Evolutionary conservation across 2,113 vertebrate genomes (phyloP), one percentile per base, ranked within the genome.

Genomic region (Dicrurus megarhynchus): DNA sequence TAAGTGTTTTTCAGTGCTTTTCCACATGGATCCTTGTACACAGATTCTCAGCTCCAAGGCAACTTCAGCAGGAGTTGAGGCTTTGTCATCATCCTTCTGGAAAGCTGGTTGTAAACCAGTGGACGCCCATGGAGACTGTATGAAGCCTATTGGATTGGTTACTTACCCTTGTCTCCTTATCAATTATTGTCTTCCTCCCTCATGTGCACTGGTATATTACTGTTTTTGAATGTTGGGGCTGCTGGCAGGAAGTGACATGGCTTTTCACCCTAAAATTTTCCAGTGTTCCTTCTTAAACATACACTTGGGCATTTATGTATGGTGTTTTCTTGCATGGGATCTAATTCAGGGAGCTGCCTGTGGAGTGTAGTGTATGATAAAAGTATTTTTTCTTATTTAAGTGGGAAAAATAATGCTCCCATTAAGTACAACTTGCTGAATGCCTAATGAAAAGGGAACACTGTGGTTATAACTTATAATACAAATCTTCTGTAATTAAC

Each of bases 401-500:
- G 71, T 95, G 87, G 91, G 70, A 97, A 97, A 87, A 94, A 92
- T 94, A 96, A 97, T 71, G 95, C 91, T 97, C 74, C 93, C 79
- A 33, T 86, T 92, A 86, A 86, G 81, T 80, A 84, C 59, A 87
- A 76, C 13, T 91, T 82, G 68, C 32, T 69, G 70, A 95, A 95
- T 95, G 95, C 96, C 89, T 95, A 97, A 90, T 60, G 46, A 76
- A 95, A 96, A 92, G 78, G 96, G 96, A 97, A 97, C 97, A 97
- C 97, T 96, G 97, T 97, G 92, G 94, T 97, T 98, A 97, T 98
- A 95, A 97, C 81, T 89, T 97, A 93, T 98, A 97, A 91, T 96
- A 97, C 64, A 96, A 97, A 96, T 83, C 86, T 95, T 96, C 96
- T 98, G 98, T 98, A 97, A 97, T 96, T 98, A 97, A 97, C 35